Evolutionary conservation across 2,113 vertebrate species (phyloP).

Genomic region (Crotalus tigris): DNA sequence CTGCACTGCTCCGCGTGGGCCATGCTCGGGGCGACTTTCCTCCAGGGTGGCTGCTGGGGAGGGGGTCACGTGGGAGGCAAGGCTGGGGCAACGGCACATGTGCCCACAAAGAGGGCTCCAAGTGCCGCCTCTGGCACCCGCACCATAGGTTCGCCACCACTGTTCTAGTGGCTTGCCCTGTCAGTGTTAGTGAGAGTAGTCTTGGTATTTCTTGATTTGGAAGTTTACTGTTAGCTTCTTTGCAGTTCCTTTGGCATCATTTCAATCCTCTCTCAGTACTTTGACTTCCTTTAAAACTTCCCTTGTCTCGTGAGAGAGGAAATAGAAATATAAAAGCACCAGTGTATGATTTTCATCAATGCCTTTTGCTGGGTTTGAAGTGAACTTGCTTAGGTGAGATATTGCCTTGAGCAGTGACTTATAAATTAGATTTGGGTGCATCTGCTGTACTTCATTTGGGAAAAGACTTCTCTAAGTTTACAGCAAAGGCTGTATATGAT

Average conservation of each 20-base stretch:
- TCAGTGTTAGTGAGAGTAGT: not conserved
- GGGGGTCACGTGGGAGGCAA: too few relatives aligned
- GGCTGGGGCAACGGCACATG: too few relatives aligned
- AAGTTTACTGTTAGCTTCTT: not conserved
- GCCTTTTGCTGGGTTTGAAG: not conserved
- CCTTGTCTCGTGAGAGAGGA: not conserved
- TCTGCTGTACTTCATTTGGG: not conserved
- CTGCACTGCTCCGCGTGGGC: too few relatives aligned
- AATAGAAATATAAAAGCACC: not conserved
- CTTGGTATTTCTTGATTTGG: not conserved
- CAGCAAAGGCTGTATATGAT: not conserved
- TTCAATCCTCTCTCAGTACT: not conserved
- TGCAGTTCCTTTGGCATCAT: not conserved
- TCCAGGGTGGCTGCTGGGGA: too few relatives aligned
- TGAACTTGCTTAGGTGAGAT: not conserved
- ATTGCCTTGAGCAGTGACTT: not conserved
- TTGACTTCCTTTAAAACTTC: not conserved
- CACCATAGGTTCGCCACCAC: too few relatives aligned
- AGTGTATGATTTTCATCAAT: not conserved
- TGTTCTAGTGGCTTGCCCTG: not conserved
- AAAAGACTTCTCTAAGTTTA: not conserved
- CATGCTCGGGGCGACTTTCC: too few relatives aligned
- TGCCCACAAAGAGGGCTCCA: too few relatives aligned
- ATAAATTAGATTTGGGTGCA: not conserved
- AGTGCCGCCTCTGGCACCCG: too few relatives aligned